A percentile compares a stretch with the other conserved stretches of the same genome.
Evolutionary conservation across 2,888 invertebrate species (phyloP).

Genomic region (Phoenoteleia sp.): DNA sequence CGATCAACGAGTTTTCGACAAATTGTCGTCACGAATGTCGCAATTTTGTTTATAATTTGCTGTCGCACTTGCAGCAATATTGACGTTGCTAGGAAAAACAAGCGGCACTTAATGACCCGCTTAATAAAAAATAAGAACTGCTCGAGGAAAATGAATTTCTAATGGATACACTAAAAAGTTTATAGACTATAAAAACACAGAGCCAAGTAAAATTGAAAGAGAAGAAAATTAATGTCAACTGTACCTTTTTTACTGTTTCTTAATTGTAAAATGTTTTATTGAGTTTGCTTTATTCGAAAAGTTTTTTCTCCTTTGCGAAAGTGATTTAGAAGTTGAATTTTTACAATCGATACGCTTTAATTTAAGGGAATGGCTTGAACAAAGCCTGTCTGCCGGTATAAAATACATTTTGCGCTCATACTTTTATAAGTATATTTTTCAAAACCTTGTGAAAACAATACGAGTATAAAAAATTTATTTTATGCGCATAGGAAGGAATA

Average conservation of each 20-base stretch:
- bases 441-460: not conserved
- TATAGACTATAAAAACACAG: slow-evolving; percentile 37
- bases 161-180: slow-evolving; percentile 39
- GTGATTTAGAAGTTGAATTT: slow-evolving; percentile 34
- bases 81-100: too few relatives aligned
- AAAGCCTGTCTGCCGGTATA: not conserved
- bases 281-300: slow-evolving; percentile 34
- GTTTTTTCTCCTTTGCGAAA: slow-evolving; percentile 15
- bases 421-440: not conserved
- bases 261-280: slow-evolving; percentile 46
- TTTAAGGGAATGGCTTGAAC: slow-evolving; percentile 2
- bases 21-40: not conserved
- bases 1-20: slow-evolving; percentile 24
- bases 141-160: slow-evolving; percentile 39
- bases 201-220: slow-evolving; percentile 30
- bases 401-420: not conserved
- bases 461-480: too few relatives aligned
- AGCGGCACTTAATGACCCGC: not conserved
- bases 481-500: too few relatives aligned
- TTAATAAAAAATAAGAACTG: not conserved
- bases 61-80: not conserved
- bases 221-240: slow-evolving; percentile 30
- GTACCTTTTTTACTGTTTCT: slow-evolving; percentile 30
- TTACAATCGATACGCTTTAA: slow-evolving; percentile 30
- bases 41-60: not conserved